Conservation (phyloP, 2,888 invertebrate species). For the Nebria salina region DNA sequence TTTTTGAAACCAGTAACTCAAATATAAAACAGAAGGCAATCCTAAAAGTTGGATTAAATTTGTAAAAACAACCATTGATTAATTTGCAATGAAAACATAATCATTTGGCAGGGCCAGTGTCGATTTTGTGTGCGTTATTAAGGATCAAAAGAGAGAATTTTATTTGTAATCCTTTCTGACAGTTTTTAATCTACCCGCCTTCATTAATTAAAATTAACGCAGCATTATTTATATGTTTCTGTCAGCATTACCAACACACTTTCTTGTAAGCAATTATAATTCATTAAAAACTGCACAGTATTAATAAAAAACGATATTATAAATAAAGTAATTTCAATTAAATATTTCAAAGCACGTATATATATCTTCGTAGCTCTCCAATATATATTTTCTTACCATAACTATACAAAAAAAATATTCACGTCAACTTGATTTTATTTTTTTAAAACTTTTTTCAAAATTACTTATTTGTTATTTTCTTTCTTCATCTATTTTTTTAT, state of each 20-base stretch:
- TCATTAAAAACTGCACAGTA: background rate
- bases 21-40: too few species aligned
- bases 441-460: too few species aligned
- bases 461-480: too few species aligned
- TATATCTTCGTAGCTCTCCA: too few species aligned
- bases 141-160: background rate
- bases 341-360: too few species aligned
- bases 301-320: background rate
- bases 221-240: slow-evolving; percentile 31
- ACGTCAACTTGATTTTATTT: too few species aligned
- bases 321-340: too few species aligned
- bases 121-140: background rate
- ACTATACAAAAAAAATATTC: too few species aligned
- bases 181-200: slow-evolving; percentile 32
- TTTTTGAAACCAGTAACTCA: too few species aligned
- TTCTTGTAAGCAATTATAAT: background rate
- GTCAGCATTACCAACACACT: slow-evolving; percentile 2
- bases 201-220: slow-evolving; percentile 41
- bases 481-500: too few species aligned
- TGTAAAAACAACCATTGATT: background rate
- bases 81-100: background rate
- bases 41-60: too few species aligned
- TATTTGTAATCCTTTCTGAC: slow-evolving; percentile 32
- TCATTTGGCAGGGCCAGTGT: background rate
- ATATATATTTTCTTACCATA: too few species aligned